phyloP scores from a whole-genome alignment of 2,113 vertebrate genomes.

The Gymnorhina tibicen region DNA sequence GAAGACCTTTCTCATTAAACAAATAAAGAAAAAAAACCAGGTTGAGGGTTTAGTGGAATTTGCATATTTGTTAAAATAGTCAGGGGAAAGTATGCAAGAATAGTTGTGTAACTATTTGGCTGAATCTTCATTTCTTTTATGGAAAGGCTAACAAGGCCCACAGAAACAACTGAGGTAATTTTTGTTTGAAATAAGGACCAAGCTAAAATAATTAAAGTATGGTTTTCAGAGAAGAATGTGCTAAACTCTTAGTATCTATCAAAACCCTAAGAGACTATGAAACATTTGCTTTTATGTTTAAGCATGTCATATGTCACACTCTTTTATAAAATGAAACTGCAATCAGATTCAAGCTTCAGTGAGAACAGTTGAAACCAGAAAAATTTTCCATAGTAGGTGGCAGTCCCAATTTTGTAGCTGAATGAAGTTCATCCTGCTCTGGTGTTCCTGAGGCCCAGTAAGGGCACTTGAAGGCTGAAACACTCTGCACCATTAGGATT shows the following conservation, averaged over 20 bases:
- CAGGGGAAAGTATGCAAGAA: neutral
- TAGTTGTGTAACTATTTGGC: neutral
- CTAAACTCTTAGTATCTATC: neutral
- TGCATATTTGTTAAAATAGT: neutral
- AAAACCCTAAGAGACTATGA: neutral
- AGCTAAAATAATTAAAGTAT: neutral
- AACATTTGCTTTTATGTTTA: neutral
- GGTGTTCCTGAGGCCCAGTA: neutral
- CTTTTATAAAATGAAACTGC: neutral
- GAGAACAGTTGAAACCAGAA: neutral
- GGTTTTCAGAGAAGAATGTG: neutral
- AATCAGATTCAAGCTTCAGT: neutral
- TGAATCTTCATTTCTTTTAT: neutral
- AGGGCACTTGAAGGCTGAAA: neutral
- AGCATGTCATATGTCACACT: neutral
- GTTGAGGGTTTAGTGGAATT: neutral
- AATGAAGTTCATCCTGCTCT: neutral
- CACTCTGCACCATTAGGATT: neutral
- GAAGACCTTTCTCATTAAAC: neutral
- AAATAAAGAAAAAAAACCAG: neutral
- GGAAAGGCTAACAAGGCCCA: neutral
- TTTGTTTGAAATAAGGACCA: neutral
- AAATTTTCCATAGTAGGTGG: neutral
- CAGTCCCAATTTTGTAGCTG: neutral
- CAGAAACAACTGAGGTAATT: neutral